phyloP scores from a whole-genome alignment of 2,888 invertebrate species.

The Molanna angustata region DNA sequence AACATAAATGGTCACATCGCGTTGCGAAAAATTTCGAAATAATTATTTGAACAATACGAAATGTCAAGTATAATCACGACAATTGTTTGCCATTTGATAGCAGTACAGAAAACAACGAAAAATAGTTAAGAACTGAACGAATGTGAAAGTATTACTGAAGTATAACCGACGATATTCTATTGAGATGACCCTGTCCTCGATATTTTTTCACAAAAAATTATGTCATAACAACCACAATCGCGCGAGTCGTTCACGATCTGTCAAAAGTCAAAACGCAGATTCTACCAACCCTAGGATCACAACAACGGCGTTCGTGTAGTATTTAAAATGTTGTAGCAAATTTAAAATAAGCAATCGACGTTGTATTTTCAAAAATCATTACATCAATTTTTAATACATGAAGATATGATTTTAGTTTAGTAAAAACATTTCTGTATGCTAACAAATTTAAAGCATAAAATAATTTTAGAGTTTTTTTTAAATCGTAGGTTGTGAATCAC shows the following conservation, averaged over 20 bases:
- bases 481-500: too few species aligned
- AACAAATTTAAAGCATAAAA: too few species aligned
- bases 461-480: too few species aligned
- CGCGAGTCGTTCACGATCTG: conserved; percentile 18
- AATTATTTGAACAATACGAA: conserved; percentile 5
- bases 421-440: too few species aligned
- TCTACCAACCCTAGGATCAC: too few species aligned
- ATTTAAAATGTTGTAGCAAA: too few species aligned
- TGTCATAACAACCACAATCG: conserved; percentile 21
- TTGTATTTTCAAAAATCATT: too few species aligned
- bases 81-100: conserved; percentile 15
- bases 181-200: conserved; percentile 26
- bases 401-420: too few species aligned
- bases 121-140: conserved; percentile 16
- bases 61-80: conserved; percentile 14
- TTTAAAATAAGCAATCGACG: too few species aligned
- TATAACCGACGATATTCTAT: conserved; percentile 17
- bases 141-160: conserved; percentile 26
- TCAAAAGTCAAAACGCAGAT: conserved; percentile 19
- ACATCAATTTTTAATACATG: too few species aligned
- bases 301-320: too few species aligned
- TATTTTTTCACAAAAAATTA: conserved; percentile 29
- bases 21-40: conserved; percentile 3
- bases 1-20: conserved; percentile 15
- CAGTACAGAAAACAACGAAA: conserved; percentile 6